These are phyloP conservation scores for Taxidea taxus DNA, from an alignment of 2,113 vertebrate species.

Conservation along the genomic window DNA sequence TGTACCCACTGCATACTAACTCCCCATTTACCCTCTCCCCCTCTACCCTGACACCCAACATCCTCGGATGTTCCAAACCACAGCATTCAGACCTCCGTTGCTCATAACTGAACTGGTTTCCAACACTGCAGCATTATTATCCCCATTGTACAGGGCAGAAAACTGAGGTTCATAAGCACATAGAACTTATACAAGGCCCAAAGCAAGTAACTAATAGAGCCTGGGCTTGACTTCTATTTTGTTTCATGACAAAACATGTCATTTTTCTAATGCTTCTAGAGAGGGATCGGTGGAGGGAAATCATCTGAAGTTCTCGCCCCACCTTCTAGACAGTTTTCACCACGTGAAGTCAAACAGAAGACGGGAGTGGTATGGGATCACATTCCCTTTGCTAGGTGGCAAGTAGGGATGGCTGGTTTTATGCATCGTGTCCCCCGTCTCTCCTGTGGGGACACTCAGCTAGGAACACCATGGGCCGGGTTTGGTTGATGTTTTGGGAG, in stretches of 20 bases:
- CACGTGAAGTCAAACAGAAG: neutral
- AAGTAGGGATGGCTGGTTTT: neutral
- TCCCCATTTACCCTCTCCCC: neutral
- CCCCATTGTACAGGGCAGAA: neutral
- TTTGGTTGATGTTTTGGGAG: constrained; percentile 29
- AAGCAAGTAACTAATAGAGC: neutral
- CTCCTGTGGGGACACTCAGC: constrained; percentile 3
- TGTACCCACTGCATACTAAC: neutral
- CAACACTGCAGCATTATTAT: neutral
- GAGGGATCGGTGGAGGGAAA: neutral
- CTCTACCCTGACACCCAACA: neutral
- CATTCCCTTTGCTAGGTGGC: neutral
- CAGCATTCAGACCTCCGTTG: neutral
- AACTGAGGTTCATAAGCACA: neutral
- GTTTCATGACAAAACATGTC: neutral
- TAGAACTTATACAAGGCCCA: neutral
- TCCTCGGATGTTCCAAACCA: neutral
- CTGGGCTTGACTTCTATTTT: neutral
- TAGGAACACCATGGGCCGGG: neutral
- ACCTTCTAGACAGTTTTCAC: neutral
- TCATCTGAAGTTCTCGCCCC: neutral
- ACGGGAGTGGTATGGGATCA: too few relatives aligned
- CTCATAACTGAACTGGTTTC: neutral
- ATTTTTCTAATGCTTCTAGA: neutral
- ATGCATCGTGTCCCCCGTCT: neutral